Evolutionary conservation across 1,140 invertebrate species (phyloP).

Genomic region (Diabrotica undecimpunctata): DNA sequence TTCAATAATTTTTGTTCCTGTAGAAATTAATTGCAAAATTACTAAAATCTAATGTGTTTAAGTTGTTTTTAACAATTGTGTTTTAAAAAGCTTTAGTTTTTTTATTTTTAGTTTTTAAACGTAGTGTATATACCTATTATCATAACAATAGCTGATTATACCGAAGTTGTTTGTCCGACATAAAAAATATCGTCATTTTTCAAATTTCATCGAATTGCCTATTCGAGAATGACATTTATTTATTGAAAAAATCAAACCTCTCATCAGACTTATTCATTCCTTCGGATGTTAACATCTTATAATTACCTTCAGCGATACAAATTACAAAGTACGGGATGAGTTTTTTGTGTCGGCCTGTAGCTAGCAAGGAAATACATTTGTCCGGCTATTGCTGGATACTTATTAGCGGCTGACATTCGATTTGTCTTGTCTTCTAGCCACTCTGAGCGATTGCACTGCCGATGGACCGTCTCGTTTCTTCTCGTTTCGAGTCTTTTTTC

Average conservation of each 20-base stretch:
- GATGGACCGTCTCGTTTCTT: constrained; percentile 9
- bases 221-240: constrained; percentile 32
- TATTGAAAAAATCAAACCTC: constrained; percentile 38
- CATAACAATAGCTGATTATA: no score
- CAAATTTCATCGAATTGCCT: constrained; percentile 1
- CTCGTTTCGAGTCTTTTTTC: constrained; percentile 19
- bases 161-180: no score
- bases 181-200: constrained; percentile 1
- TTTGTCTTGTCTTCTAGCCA: constrained; percentile 47
- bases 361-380: constrained; percentile 46
- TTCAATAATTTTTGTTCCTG: no score
- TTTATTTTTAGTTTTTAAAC: no score
- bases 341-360: constrained; percentile 42
- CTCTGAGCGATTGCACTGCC: constrained; percentile 41
- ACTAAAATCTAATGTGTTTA: no score
- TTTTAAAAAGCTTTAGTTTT: no score
- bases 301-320: constrained; percentile 47
- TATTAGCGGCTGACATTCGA: constrained; percentile 51
- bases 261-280: constrained; percentile 42
- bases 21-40: no score
- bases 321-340: constrained; percentile 46
- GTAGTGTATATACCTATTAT: no score
- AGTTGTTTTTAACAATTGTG: no score
- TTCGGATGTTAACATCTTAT: constrained; percentile 39
- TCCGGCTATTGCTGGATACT: constrained; percentile 48